Base-by-base conservation (phyloP, 1,140 invertebrate species). In the Orchesella cincta region DNA sequence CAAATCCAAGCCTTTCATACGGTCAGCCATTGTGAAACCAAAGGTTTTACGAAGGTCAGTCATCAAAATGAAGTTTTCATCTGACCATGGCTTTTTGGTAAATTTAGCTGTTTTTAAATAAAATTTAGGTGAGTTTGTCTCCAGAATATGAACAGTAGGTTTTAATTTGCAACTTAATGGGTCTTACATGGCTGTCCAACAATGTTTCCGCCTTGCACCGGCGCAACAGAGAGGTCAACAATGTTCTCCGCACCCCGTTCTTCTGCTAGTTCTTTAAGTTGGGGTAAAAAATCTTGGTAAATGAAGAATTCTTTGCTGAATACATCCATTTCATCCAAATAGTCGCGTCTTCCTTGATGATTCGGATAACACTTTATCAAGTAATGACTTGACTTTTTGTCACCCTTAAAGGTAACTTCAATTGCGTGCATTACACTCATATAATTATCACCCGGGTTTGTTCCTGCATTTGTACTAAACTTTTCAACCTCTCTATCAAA, bases 1-100 rank as follows among this genome's bases (percentile, higher is more conserved):
- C 34, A 88, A 73, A 81, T 90, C 88, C 28, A 90, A 81, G 14
- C 89, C 88, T 14, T 80, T 54, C 34, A 86, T 81, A 31, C 89
- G 85, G 80, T 87, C 84, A 0, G 86, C 85, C 88, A 90, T 85
- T 78, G 86, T 83, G 82, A 87, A 93, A 51, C 88, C 87, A 23
- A 39, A 1, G 1, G 71, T 39, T 31, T 85, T 79, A n/a, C 85
- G 86, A 0, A 90, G 87, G 84, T 92, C 90, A 86, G 91, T 88
- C 1, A 93, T 78, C 31, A 87, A 88, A 14, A 93, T 84, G 52
- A 89, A 91, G 83, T 92, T 91, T 83, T 91, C 88, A 14, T 31
- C 20, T 14, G 34, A 73, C 62, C 62, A 46, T 39, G 39, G 34
- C 23, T 46, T 23, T 28, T 51, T 51, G 71, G n/a, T n/a, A 39